Evolutionary conservation across 2,797 vertebrate species (phyloP).

Genomic region (Lutjanus campechanus): DNA sequence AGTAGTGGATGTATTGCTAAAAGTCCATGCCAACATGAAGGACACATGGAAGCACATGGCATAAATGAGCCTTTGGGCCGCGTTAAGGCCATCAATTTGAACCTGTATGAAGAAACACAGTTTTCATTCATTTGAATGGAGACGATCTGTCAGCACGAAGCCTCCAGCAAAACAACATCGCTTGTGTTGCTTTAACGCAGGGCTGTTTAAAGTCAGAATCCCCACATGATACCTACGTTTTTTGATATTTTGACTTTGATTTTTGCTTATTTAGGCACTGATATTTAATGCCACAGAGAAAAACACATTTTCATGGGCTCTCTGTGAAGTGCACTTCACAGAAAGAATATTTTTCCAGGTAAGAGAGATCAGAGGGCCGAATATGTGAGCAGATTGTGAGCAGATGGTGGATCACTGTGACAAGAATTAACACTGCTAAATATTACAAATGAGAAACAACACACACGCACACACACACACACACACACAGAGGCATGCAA

Average conservation of each 20-base stretch:
- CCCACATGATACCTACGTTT: too few species aligned
- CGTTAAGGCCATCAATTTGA: too few species aligned
- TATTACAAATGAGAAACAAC: slow-evolving; percentile 47
- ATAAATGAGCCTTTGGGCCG: too few species aligned
- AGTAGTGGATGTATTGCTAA: too few species aligned
- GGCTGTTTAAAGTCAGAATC: too few species aligned
- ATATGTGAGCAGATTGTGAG: slow-evolving; percentile 46
- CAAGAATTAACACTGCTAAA: slow-evolving; percentile 39
- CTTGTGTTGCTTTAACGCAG: neutral
- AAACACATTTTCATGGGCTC: neutral
- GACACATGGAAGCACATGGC: too few species aligned
- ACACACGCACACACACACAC: slow-evolving; percentile 11
- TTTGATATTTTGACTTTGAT: neutral
- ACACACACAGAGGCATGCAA: slow-evolving; percentile 3
- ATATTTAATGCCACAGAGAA: neutral
- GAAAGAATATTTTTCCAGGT: slow-evolving; percentile 33
- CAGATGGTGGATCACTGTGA: slow-evolving; percentile 49
- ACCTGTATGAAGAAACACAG: neutral
- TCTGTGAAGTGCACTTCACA: neutral
- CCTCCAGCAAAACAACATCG: too few species aligned
- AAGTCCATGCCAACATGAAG: too few species aligned
- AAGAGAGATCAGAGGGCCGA: slow-evolving; percentile 14
- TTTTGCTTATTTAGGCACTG: neutral
- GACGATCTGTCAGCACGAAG: too few species aligned
- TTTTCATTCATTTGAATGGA: neutral